Conservation (phyloP, 2,888 invertebrate species). For the Drosophila emarginata region DNA sequence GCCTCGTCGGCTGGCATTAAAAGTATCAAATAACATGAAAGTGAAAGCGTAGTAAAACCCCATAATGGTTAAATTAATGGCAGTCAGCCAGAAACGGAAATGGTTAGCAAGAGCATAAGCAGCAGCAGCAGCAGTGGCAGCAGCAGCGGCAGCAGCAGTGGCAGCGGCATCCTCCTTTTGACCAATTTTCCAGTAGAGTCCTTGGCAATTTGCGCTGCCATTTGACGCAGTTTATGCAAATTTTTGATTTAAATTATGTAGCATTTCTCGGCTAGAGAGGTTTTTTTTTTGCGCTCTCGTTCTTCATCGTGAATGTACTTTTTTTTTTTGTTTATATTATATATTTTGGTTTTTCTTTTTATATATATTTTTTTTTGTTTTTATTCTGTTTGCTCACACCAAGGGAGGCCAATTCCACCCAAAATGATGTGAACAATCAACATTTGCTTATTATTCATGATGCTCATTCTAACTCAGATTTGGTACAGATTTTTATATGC, state of each 20-base stretch:
- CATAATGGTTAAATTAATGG: constrained; percentile 72
- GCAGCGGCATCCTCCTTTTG: constrained; percentile 5
- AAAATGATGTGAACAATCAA: constrained; percentile 49
- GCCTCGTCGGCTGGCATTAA: constrained; percentile 44
- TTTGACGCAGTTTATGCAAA: constrained; percentile 53
- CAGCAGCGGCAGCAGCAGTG: constrained; percentile 1
- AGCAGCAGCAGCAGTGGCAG: constrained; percentile 5
- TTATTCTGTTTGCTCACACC: not conserved
- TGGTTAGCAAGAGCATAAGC: not conserved
- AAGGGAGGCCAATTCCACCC: constrained; percentile 4
- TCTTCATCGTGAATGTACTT: not conserved
- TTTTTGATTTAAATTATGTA: constrained; percentile 51
- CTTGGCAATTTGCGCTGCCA: constrained; percentile 44
- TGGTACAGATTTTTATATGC: constrained; percentile 58
- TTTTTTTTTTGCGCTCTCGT: not conserved
- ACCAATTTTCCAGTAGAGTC: constrained; percentile 1
- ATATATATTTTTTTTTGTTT: not conserved
- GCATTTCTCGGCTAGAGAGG: constrained; percentile 9
- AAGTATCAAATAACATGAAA: constrained; percentile 74
- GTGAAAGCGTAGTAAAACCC: constrained; percentile 64
- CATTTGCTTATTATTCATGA: constrained; percentile 71
- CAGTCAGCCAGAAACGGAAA: constrained; percentile 34
- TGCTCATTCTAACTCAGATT: constrained; percentile 51
- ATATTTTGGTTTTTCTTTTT: not conserved
- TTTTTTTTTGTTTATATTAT: not conserved